These are phyloP conservation scores for Echinarachnius parma DNA, from an alignment of 53 echinoderm and acorn worm genomes.

Conservation along the genomic window DNA sequence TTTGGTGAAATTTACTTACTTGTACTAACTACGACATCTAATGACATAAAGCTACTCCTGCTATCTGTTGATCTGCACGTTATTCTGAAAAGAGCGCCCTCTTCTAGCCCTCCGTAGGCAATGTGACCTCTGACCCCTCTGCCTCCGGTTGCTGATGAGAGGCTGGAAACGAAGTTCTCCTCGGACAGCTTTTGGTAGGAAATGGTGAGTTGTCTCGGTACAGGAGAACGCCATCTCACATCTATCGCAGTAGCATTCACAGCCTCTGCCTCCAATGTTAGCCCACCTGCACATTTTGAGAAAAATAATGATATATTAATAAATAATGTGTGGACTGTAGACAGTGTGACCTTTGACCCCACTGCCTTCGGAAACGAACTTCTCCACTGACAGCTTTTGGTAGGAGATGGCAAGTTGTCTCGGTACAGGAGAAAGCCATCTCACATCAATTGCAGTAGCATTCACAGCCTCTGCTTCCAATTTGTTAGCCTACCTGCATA, in stretches of 20 bases:
- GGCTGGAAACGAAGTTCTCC: not conserved
- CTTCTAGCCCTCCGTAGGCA: not conserved
- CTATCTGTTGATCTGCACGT: slow-evolving; percentile 18
- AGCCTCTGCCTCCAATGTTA: not conserved
- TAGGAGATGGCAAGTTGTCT: no score
- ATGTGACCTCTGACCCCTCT: not conserved
- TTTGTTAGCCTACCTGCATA: no score
- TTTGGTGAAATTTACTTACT: slow-evolving; percentile 4
- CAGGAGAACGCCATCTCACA: slow-evolving; percentile 29
- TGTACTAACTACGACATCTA: slow-evolving; percentile 11
- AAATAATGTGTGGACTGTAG: no score
- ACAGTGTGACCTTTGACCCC: no score
- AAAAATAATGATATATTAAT: no score
- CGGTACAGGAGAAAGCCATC: no score
- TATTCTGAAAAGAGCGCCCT: slow-evolving; percentile 5
- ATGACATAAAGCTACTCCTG: not conserved
- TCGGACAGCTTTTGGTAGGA: not conserved
- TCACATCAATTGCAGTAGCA: no score
- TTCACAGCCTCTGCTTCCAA: no score
- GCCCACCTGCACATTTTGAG: slow-evolving; percentile 1
- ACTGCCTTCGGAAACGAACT: no score
- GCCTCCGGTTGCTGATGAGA: not conserved
- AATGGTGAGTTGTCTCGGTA: not conserved
- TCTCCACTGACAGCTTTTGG: no score
- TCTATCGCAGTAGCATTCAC: slow-evolving; percentile 16